Evolutionary conservation across 2,888 invertebrate species (phyloP).

Genomic region (Atherix ibis): DNA sequence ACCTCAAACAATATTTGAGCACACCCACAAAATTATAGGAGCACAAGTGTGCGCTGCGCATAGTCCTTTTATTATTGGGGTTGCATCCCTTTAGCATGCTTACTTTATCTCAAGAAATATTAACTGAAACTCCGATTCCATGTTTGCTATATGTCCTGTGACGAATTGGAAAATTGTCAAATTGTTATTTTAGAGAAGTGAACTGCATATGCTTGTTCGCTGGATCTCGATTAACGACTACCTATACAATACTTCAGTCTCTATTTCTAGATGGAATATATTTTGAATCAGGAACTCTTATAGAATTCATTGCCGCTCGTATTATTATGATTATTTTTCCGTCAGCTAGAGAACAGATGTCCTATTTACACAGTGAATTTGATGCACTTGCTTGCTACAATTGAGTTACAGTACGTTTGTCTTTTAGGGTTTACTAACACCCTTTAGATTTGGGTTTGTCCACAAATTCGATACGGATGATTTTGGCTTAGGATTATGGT

Average conservation of each 20-base stretch:
- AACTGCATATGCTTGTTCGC: no score
- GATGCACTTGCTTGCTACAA: not conserved
- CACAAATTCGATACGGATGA: not conserved
- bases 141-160: slow-evolving; percentile 16
- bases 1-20: no score
- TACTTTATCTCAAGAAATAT: not conserved
- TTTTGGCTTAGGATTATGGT: not conserved
- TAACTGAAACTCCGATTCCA: not conserved
- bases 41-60: slow-evolving; percentile 15
- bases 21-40: slow-evolving; percentile 14
- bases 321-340: slow-evolving; percentile 34
- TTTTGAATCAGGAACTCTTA: no score
- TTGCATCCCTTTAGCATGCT: not conserved
- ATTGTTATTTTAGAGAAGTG: slow-evolving; percentile 27
- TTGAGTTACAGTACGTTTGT: not conserved
- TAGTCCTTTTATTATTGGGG: slow-evolving; percentile 9
- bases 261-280: no score
- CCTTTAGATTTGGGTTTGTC: not conserved
- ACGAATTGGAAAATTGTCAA: slow-evolving; percentile 33
- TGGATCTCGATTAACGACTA: no score
- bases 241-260: no score
- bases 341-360: slow-evolving; percentile 33
- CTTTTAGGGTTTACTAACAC: no score
- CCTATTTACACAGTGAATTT: slow-evolving; percentile 31
- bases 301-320: slow-evolving; percentile 20